These are phyloP conservation scores for Drosophila testacea DNA, from an alignment of 2,888 invertebrate species.

Conservation along the genomic window DNA sequence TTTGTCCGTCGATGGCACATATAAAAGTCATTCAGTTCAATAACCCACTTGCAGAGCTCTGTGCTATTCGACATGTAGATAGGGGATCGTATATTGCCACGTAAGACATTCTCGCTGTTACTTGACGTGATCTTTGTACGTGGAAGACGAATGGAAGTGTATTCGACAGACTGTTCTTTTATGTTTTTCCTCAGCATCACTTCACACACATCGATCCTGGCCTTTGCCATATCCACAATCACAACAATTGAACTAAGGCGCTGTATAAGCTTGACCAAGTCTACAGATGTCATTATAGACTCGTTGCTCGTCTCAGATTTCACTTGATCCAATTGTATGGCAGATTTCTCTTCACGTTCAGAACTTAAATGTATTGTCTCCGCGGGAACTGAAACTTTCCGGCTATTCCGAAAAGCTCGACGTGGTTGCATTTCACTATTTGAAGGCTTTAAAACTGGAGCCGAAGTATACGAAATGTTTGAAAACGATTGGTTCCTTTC, in stretches of 20 bases:
- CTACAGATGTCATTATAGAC: background rate
- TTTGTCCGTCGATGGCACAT: conserved; percentile 53
- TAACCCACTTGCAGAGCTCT: conserved; percentile 78
- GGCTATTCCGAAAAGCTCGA: conserved; percentile 67
- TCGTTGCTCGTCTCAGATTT: background rate
- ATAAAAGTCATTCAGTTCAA: conserved; percentile 68
- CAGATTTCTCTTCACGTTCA: conserved; percentile 82
- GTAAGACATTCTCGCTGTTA: conserved; percentile 67
- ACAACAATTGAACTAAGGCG: conserved; percentile 48
- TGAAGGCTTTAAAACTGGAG: conserved; percentile 11
- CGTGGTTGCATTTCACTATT: conserved; percentile 52
- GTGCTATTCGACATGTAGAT: conserved; percentile 27
- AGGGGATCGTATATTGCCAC: conserved; percentile 71
- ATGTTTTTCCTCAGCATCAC: conserved; percentile 40
- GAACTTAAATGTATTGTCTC: conserved; percentile 85
- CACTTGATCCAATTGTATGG: conserved; percentile 19
- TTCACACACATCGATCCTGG: conserved; percentile 63
- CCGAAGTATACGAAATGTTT: conserved; percentile 48
- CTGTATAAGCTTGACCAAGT: conserved; percentile 33
- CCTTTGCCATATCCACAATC: conserved; percentile 70
- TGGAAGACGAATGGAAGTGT: conserved; percentile 72
- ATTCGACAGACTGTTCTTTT: conserved; percentile 37
- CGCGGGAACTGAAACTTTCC: conserved; percentile 81
- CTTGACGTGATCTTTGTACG: conserved; percentile 72
- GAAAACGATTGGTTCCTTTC: conserved; percentile 56